Base-by-base conservation (phyloP, 2,797 vertebrate genomes). In the Phrynocephalus forsythii region DNA sequence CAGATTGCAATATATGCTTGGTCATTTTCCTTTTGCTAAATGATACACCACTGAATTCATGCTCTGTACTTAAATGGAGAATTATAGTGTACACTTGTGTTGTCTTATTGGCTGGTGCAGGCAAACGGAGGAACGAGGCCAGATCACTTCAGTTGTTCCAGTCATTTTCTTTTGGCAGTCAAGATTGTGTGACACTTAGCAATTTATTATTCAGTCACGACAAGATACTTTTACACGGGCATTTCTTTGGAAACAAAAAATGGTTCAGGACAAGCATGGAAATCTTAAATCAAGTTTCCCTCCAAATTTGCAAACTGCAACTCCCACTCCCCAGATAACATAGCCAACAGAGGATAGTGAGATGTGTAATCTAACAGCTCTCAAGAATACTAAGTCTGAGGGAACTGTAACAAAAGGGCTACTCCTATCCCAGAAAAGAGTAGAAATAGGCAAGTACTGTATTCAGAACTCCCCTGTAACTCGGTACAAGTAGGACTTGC, bases 1-100 rank as follows among this genome's bases (percentile, higher is more conserved):
- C 79, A 84, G 71, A 28, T 38, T 89, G 60, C 5, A 88, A 8
- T 84, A 56, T 81, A 79, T 67, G 88, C 75, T 71, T 82, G 88
- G 66, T 38, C 79, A 69, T 78, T 89, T 92, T 90, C 48, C 68
- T 87, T 75, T 90, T 67, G 6, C 38, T 93, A 90, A 94, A 92
- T 92, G 81, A 92, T 83, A 88, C 10, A 13, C 22, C 78, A 79
- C 75, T 83, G 84, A 92, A 88, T 63, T 77, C 5, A 1, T 24
- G 4, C 79, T 92, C 71, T 92, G 86, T 90, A 89, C 73, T 91
- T 93, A 89, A 80, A 82, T 1, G 3, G 38, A 56, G 85, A 90
- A 86, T 92, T 89, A 86, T 3, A 92, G 50, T 15, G 5, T 88
- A 63, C n/a, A 3, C 50, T 82, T 82, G 22, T 87, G 44, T 3